These are phyloP conservation scores for Poicephalus meyeri DNA, from an alignment of 2,113 vertebrate genomes.

Conservation along the genomic window DNA sequence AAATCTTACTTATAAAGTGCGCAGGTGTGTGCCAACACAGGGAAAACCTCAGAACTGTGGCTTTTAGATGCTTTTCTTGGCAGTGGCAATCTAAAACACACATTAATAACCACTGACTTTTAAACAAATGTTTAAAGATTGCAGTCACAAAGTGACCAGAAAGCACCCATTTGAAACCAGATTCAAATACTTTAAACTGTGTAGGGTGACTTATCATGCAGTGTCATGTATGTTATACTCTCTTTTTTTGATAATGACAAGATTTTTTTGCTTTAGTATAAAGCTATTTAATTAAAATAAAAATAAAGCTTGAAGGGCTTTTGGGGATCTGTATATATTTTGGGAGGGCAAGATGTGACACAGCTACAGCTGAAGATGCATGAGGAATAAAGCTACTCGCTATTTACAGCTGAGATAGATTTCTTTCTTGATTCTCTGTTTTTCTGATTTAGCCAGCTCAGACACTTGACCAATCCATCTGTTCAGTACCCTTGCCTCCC, in stretches of 20 bases:
- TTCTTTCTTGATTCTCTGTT: conserved; percentile 21
- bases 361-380: background rate
- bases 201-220: background rate
- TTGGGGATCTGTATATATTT: background rate
- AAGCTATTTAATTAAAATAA: background rate
- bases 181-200: background rate
- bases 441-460: conserved; percentile 30
- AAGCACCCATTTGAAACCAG: background rate
- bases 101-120: background rate
- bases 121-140: background rate
- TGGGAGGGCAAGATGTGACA: background rate
- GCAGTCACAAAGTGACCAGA: background rate
- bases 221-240: background rate
- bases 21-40: background rate
- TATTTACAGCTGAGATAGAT: background rate
- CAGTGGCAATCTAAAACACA: background rate
- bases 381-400: background rate
- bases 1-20: background rate
- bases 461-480: conserved; percentile 26
- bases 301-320: background rate
- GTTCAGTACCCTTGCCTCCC: background rate
- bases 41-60: background rate
- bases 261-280: background rate
- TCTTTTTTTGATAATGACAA: background rate
- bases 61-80: background rate